Evolutionary conservation across 1,140 invertebrate species (phyloP).

Genomic region (Magallana gigas): DNA sequence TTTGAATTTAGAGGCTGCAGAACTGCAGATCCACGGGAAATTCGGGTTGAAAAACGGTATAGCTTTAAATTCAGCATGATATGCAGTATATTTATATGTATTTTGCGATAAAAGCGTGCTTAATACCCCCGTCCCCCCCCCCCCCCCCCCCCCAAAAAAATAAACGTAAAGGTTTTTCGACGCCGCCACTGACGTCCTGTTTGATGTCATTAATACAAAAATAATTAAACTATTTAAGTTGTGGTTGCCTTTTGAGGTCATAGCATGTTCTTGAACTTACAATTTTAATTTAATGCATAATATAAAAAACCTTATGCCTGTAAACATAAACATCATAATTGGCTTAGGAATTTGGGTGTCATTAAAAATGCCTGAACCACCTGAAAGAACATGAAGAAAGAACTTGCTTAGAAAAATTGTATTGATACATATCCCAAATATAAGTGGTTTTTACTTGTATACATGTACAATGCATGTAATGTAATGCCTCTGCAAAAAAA

Average conservation of each 20-base stretch:
- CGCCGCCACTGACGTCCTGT: not conserved
- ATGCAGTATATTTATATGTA: not conserved
- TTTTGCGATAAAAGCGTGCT: not conserved
- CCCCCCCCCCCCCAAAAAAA: no score
- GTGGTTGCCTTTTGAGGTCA: not conserved
- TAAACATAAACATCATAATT: not conserved
- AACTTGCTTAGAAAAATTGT: no score
- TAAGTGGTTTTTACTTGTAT: no score
- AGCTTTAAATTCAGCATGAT: not conserved
- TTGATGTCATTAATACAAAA: not conserved
- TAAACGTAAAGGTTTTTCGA: not conserved
- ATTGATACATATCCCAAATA: no score
- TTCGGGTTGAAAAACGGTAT: not conserved
- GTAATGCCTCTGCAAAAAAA: not conserved
- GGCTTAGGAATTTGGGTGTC: not conserved
- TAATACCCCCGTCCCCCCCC: not conserved
- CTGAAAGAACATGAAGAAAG: no score
- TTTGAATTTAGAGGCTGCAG: no score
- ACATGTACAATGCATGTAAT: not conserved
- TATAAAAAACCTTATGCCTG: not conserved
- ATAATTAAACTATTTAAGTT: not conserved
- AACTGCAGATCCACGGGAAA: not conserved
- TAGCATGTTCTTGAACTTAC: not conserved
- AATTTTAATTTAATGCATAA: not conserved
- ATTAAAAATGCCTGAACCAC: not conserved